Conservation (phyloP, 2,113 vertebrate species). For the Theristicus caerulescens region DNA sequence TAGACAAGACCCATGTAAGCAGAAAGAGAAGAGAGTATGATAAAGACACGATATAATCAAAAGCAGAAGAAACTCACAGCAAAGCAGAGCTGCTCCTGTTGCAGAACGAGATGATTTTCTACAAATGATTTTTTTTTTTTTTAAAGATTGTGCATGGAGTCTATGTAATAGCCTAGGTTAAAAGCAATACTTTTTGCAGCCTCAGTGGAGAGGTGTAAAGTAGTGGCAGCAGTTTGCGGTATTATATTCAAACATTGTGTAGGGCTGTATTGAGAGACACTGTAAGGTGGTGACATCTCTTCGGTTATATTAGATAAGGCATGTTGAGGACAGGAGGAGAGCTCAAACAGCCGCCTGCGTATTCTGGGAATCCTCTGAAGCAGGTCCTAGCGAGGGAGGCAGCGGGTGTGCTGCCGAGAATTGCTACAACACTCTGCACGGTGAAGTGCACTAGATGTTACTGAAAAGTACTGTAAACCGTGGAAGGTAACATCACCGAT, state of each 20-base stretch:
- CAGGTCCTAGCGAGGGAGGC: neutral
- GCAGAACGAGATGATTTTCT: neutral
- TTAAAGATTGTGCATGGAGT: neutral
- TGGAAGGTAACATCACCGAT: neutral
- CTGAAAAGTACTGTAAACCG: neutral
- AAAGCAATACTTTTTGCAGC: neutral
- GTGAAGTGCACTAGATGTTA: neutral
- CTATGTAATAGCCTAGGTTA: neutral
- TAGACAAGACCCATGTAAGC: neutral
- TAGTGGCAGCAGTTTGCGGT: neutral
- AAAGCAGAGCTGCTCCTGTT: neutral
- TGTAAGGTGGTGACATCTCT: constrained; percentile 13
- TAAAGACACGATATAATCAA: neutral
- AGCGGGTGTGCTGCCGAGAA: neutral
- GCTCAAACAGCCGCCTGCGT: neutral
- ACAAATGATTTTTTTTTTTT: neutral
- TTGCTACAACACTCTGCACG: neutral
- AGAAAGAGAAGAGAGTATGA: neutral
- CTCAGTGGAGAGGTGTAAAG: neutral
- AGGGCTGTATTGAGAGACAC: neutral
- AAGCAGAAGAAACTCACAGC: neutral
- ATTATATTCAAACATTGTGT: neutral
- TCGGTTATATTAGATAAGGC: constrained; percentile 1
- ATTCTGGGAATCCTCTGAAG: constrained; percentile 27
- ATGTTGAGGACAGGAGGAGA: constrained; percentile 5